Base-by-base conservation (phyloP, 2,888 invertebrate genomes). In the Empis stercorea region DNA sequence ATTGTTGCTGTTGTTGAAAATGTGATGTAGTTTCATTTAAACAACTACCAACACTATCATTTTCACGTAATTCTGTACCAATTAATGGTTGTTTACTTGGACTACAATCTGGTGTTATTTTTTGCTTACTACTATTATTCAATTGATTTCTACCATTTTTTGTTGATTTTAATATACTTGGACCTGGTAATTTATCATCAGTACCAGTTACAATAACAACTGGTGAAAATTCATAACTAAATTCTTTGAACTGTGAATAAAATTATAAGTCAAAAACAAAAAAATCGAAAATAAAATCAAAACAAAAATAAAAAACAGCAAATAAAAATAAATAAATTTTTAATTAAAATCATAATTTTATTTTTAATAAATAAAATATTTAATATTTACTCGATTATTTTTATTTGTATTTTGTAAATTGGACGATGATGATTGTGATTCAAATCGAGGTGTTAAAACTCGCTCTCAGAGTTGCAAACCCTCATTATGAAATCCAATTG, bases 391-490 rank as follows among this genome's bases (percentile, higher is more conserved):
- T 30, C 14, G 15, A 14, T 30, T 42, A 10, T 30, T 42, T 27
- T 30, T 27, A 4, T 27, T 9, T 27, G 23, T 27, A 7, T 27
- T 27, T n/a, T n/a, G n/a, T 27, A 9, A 27, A 7, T 27, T 27
- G 23, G 23, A 27, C 36, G 15, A 14, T 4, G 36, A 36, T 11
- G 36, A 36, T 43, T 68, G 68, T 47, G 71, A 71, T 49, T 66
- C 64, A 46, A 64, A 57, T 38, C 32, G 51, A 62, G 71, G 71
- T 71, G 72, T 72, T 59, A 70, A 70, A 51, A 73, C 74, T 50
- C 75, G 75, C 64, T 76, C 76, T 61, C 77, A 74, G 61, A 76
- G 65, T 57, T 65, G 65, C 60, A 65, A 52, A 27, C 55, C 60
- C 52, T 62, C 65, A 45, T 61, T 60, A 30, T 55, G 56, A 50